Evolutionary conservation across 1,140 invertebrate species (phyloP).

Genomic region (Lepidostoma basale): DNA sequence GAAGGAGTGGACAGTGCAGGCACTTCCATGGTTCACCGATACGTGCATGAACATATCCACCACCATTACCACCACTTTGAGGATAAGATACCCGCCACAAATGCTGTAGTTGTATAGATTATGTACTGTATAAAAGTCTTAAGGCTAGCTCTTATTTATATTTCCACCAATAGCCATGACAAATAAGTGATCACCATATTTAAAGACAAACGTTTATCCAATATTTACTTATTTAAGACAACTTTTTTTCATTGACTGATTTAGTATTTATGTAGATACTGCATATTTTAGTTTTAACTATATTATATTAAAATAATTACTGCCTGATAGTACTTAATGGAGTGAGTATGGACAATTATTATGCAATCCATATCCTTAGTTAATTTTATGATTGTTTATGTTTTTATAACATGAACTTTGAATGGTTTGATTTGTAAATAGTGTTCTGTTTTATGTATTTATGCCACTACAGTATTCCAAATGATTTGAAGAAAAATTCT

Average conservation of each 20-base stretch:
- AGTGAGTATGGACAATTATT: too few species aligned
- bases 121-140: constrained; percentile 10
- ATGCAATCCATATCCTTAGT: too few species aligned
- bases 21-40: constrained; percentile 57
- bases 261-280: constrained; percentile 42
- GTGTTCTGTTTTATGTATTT: constrained; percentile 17
- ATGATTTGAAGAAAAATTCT: constrained; percentile 39
- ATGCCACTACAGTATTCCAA: constrained; percentile 43
- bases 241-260: constrained; percentile 43
- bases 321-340: constrained; percentile 44
- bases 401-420: constrained; percentile 1
- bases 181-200: constrained; percentile 32
- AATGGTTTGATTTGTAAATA: constrained; percentile 14
- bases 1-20: constrained; percentile 47
- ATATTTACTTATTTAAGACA: constrained; percentile 27
- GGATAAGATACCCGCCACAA: constrained; percentile 48
- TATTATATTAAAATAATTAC: constrained; percentile 34
- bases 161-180: constrained; percentile 30
- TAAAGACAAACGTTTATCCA: constrained; percentile 30
- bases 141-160: constrained; percentile 17
- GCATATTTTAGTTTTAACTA: constrained; percentile 37
- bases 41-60: constrained; percentile 83
- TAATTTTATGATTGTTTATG: constrained; percentile 22
- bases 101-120: constrained; percentile 41
- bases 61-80: constrained; percentile 82